Evolutionary conservation across 2,888 invertebrate species (phyloP), one percentile per base, ranked within the genome.

Genomic region (Tenthredo amoena): DNA sequence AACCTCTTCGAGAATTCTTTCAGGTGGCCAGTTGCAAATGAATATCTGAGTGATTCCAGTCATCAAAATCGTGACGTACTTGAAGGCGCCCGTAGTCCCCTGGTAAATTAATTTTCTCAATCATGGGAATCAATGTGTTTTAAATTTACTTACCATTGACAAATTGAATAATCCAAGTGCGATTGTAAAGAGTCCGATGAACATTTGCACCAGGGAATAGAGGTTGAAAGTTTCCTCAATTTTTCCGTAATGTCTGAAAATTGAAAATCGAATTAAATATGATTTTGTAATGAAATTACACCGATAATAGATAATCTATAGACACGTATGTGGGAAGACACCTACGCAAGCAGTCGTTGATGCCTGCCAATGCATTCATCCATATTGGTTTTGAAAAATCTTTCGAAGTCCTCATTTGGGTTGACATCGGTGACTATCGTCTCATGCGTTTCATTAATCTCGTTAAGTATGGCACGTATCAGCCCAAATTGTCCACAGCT

Each of bases 21-120:
- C 81, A 26, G 81, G 40, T 65, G 81, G 43, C 81, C 81, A 81
- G 81, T 62, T 81, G 58, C 81, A 81, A 62, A 81, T 50, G 1
- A 37, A 81, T 37, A 81, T n/a, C 50, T 81, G 81, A 34, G 18
- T 7, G n/a, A 81, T n/a, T 15, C 81, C 81, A 31, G 62, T 37
- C 58, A 81, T 34, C 81, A 81, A 26, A 81, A 62, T 40, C 31
- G 62, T 81, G 12, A 37, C 37, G 81, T 62, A 81, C 26, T 40
- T 81, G 12, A 40, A 62, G 18, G 81, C 15, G 40, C 62, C 81
- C 18, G 37, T 21, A 43, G 34, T 62, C 15, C 81, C 40, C 81
- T 81, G 50, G 12, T 65, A 0, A 21, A 50, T 21, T 21, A 65
- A 62, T 62, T 37, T 1, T 62, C 34, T 77, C 55, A 77, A 77